Percentiles rank a stretch among this genome's conserved stretches.
Conservation (phyloP, 2,797 vertebrate species). For the Cottoperca gobio region DNA sequence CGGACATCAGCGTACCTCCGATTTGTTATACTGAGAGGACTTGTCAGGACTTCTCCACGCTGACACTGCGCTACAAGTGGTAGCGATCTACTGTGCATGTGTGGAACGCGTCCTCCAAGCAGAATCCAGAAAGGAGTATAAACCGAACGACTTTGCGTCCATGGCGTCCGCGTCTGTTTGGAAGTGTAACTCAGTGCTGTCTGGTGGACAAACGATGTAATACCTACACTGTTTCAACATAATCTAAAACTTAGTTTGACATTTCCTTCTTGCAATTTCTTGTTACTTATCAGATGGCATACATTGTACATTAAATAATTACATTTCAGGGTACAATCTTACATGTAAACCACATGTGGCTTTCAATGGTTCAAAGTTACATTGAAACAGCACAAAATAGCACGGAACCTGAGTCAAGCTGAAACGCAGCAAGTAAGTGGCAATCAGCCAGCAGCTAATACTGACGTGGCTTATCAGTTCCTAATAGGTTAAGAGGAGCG, state of each 20-base stretch:
- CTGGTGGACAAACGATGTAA: neutral
- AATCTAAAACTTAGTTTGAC: neutral
- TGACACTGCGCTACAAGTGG: too few relatives aligned
- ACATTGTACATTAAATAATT: neutral
- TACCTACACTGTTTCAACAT: neutral
- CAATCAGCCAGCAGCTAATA: conserved; percentile 42
- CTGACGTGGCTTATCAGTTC: conserved; percentile 58
- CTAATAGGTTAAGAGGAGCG: conserved; percentile 58
- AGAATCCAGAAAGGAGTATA: too few relatives aligned
- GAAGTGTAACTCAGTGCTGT: neutral
- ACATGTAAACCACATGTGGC: neutral
- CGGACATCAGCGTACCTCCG: too few relatives aligned
- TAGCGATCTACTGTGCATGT: too few relatives aligned
- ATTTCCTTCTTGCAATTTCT: neutral
- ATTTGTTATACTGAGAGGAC: too few relatives aligned
- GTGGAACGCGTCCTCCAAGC: too few relatives aligned
- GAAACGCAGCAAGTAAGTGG: conserved; percentile 5
- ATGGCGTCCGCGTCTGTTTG: too few relatives aligned
- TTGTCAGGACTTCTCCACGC: too few relatives aligned
- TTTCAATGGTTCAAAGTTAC: neutral
- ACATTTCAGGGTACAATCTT: neutral
- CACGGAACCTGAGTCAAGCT: conserved; percentile 7
- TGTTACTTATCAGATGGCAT: neutral
- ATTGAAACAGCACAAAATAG: neutral
- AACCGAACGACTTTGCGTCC: too few relatives aligned